Evolutionary conservation across 2,888 invertebrate genomes (phyloP).

Genomic region (Chromoteleia sp.): DNA sequence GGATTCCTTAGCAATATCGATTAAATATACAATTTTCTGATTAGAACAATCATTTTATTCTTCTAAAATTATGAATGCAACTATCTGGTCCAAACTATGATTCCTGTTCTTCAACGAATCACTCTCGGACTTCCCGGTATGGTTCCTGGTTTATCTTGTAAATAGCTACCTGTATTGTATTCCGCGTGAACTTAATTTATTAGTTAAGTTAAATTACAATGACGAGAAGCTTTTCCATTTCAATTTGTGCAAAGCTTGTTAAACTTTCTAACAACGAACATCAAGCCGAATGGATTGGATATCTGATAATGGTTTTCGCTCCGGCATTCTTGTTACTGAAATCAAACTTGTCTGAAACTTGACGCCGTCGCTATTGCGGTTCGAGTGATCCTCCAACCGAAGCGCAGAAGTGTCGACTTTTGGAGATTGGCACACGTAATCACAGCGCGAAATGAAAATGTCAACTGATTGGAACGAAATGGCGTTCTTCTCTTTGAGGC

Average conservation of each 20-base stretch:
- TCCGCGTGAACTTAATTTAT: constrained; percentile 57
- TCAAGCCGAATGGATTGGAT: constrained; percentile 69
- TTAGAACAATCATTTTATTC: too few species aligned
- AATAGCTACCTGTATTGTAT: constrained; percentile 18
- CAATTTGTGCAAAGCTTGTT: constrained; percentile 69
- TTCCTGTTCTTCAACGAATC: too few species aligned
- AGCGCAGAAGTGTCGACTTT: constrained; percentile 58
- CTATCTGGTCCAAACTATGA: too few species aligned
- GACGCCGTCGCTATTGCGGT: constrained; percentile 67
- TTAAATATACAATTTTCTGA: too few species aligned
- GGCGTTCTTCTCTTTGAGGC: constrained; percentile 5
- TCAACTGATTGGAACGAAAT: constrained; percentile 46
- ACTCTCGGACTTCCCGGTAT: too few species aligned
- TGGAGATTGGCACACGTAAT: constrained; percentile 63
- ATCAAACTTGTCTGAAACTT: constrained; percentile 71
- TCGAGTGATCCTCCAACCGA: constrained; percentile 64
- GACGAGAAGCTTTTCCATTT: constrained; percentile 67
- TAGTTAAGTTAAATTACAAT: constrained; percentile 65
- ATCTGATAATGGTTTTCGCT: constrained; percentile 71
- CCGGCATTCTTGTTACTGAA: constrained; percentile 68
- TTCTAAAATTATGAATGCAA: too few species aligned
- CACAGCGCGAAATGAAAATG: constrained; percentile 53
- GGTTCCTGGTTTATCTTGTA: constrained; percentile 16
- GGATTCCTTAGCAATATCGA: too few species aligned
- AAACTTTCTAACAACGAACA: constrained; percentile 69